Base-by-base conservation (phyloP, 2,797 vertebrate genomes). In the Loriculus beryllinus region DNA sequence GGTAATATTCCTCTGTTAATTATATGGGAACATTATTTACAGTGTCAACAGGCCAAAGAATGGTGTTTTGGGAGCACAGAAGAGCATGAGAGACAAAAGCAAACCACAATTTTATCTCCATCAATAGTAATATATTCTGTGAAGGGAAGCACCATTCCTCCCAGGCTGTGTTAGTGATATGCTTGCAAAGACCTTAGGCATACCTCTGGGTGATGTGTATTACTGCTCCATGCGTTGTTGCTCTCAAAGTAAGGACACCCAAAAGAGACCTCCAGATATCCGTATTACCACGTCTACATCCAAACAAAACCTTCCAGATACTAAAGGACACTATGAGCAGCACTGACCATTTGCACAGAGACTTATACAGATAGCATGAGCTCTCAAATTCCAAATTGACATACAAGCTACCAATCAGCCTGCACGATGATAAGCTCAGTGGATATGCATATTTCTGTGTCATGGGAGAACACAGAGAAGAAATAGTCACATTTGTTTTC, bases 201-300 rank as follows among this genome's bases (percentile, higher is more conserved):
- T 12, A 13, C 26, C 51, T 35, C 33, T 0, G 1, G 29, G 18
- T 29, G 14, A n/a, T 42, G 11, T 57, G 26, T 2, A 1, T 37
- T 74, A 7, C 51, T 0, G 0, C 70, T 88, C 45, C 20, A 18
- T 26, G 13, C 37, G 62, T 93, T 74, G 43, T 74, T 74, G 6
- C 29, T 71, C 48, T 74, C 17, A 28, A 45, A 90, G 54, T 42
- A 29, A 88, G 16, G 54, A 59, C 39, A 56, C 13, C 26, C n/a
- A 4, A 29, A 84, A 72, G 21, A 68, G 12, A 59, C n/a, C 35
- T 19, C 64, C 26, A 67, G 54, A 72, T 60, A 72, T 69, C 70
- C 6, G 1, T 33, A 45, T 51, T 48, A 9, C 60, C 82, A 52
- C 10, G 16, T 7, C 51, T 56, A 39, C 54, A 69, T 11, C 35